phyloP scores from a whole-genome alignment of 2,113 vertebrate species.

The Ochotona princeps region DNA sequence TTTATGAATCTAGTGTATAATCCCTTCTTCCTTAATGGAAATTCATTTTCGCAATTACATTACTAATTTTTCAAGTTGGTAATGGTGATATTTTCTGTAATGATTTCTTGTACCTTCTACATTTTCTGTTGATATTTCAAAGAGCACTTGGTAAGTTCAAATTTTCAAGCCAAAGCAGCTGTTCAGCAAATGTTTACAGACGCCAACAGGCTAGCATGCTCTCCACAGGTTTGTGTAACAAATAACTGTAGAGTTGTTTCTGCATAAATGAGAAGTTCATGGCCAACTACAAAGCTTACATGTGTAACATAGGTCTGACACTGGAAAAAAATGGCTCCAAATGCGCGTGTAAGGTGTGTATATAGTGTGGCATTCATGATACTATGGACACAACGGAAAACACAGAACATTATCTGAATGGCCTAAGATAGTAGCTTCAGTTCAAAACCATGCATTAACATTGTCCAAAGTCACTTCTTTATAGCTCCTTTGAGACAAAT shows the following conservation, averaged over 20 bases:
- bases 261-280: conserved; percentile 62
- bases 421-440: conserved; percentile 15
- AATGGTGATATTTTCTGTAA: background rate
- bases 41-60: background rate
- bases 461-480: conserved; percentile 37
- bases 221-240: conserved; percentile 76
- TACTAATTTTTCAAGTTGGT: background rate
- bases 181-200: conserved; percentile 71
- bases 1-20: background rate
- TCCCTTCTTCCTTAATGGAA: background rate
- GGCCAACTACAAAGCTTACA: conserved; percentile 72
- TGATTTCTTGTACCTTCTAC: background rate
- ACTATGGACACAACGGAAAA: background rate
- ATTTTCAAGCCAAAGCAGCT: conserved; percentile 76
- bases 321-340: background rate
- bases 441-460: conserved; percentile 55
- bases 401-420: background rate
- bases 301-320: conserved; percentile 34
- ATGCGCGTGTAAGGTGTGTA: background rate
- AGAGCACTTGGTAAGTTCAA: conserved; percentile 55
- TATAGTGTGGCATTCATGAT: background rate
- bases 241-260: conserved; percentile 68
- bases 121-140: conserved; percentile 62
- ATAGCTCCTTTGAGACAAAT: conserved; percentile 37
- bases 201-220: conserved; percentile 61